These are phyloP conservation scores for Pitta sordida DNA, from an alignment of 2,113 vertebrate genomes.

Conservation along the genomic window DNA sequence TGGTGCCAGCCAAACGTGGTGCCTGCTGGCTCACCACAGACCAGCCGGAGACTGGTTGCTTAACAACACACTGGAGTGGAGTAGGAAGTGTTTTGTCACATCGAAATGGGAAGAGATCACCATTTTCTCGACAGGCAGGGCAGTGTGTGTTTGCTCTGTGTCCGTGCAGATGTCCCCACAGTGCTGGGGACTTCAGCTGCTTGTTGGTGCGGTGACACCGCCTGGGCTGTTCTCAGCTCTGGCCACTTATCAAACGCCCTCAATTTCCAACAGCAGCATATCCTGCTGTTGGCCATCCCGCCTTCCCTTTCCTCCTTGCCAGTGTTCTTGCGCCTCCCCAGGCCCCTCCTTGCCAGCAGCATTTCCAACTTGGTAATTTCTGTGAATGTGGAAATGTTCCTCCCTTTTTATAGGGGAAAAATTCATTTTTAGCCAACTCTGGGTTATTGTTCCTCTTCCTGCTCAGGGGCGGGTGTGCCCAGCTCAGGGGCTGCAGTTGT, in stretches of 20 bases:
- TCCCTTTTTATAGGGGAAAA: slow-evolving; percentile 49
- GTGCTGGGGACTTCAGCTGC: background rate
- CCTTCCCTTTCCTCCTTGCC: background rate
- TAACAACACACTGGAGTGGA: slow-evolving; percentile 46
- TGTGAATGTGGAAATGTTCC: slow-evolving; percentile 20
- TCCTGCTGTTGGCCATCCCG: background rate
- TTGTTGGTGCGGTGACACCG: background rate
- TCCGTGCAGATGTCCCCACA: background rate
- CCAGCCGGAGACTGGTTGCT: slow-evolving; percentile 11
- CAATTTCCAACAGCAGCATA: background rate
- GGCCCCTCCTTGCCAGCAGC: background rate
- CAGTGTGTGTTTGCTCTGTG: background rate
- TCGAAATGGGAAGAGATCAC: slow-evolving; percentile 42
- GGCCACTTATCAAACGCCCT: background rate
- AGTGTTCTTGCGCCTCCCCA: background rate
- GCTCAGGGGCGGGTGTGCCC: background rate
- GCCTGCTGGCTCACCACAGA: background rate
- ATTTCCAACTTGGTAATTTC: background rate
- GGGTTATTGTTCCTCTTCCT: slow-evolving; percentile 42
- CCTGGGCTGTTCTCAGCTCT: background rate
- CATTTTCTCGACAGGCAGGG: slow-evolving; percentile 9
- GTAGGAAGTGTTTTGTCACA: slow-evolving; percentile 41
- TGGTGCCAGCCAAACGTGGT: background rate
- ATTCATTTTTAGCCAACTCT: slow-evolving; percentile 28
- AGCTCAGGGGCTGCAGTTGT: background rate